Base-by-base conservation (phyloP, 2,888 invertebrate species). In the Xestia ashworthii region DNA sequence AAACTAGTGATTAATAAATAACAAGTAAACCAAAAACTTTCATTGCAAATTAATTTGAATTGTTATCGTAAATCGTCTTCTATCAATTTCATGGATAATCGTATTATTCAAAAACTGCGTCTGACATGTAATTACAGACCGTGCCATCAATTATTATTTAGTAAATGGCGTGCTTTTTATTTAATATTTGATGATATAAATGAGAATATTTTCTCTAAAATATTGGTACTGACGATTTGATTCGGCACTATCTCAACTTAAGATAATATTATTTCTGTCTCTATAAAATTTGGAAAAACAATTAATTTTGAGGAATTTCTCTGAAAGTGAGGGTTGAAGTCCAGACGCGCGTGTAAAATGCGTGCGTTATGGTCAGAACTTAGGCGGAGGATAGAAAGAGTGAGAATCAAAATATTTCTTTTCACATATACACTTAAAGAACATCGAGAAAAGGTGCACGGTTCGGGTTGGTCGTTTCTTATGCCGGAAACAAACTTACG, bases 51-150 rank as follows among this genome's bases (percentile, higher is more conserved):
- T 32, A 65, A 58, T 64, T 55, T 58, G 22, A 64, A n/a, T 68
- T 11, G 55, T 67, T 74, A 67, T 55, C 14, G 46, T 41, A 44
- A 68, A 81, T 58, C 4, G 41, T 55, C 38, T 62, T 50, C 70
- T 22, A 58, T 76, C 41, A 44, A 50, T 19, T 64, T 44, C 58
- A 65, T 41, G 66, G 32, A 74, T 60, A 58, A 11, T 19, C 46
- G 8, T 69, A n/a, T 66, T 8, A 14, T 14, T 53, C 50, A 46
- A 41, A 58, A 25, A 66, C 77, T 69, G 65, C 12, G 8, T 69
- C 19, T 80, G 82, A 80, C 69, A 53, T 76, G 76, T 80, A 69
- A 80, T 82, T 82, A 80, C 11, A 60, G 60, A 44, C 32, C 41
- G 25, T 22, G n/a, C 55, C 44, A 53, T 46, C 38, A 25, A 80